Evolutionary conservation across 1,140 invertebrate species (phyloP).

Genomic region (Drosophila paulistorum): DNA sequence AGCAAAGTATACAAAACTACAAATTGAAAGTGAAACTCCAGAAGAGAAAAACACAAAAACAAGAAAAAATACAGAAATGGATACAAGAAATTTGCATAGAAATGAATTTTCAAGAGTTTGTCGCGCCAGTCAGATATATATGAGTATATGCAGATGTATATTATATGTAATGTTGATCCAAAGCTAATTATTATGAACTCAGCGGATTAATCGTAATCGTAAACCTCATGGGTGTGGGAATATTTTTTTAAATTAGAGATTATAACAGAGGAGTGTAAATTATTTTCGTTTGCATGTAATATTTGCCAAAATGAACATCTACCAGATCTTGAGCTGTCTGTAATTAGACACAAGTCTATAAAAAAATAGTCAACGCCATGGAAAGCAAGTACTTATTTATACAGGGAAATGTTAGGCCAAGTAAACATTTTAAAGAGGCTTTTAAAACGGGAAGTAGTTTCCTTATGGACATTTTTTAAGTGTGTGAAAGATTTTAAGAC

Average conservation of each 20-base stretch:
- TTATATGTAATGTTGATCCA: constrained; percentile 29
- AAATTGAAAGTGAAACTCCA: constrained; percentile 78
- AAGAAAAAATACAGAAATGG: constrained; percentile 59
- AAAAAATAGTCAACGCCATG: no score
- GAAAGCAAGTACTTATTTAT: no score
- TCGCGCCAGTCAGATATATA: constrained; percentile 38
- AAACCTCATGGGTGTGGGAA: constrained; percentile 14
- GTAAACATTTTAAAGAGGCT: no score
- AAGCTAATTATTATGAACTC: constrained; percentile 22
- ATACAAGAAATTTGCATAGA: constrained; percentile 80
- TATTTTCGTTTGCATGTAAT: background rate
- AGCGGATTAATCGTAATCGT: background rate
- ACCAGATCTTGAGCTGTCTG: no score
- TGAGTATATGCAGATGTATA: constrained; percentile 14
- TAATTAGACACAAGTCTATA: no score
- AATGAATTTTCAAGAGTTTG: constrained; percentile 76
- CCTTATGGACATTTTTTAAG: no score
- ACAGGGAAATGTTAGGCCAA: no score
- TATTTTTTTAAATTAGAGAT: background rate
- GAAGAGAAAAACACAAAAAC: constrained; percentile 24
- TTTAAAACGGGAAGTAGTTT: no score
- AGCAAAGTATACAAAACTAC: constrained; percentile 44
- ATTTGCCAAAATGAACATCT: no score
- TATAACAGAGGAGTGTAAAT: background rate
- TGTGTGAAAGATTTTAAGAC: no score